Base-by-base conservation (phyloP, 2,113 vertebrate genomes). In the Crotalus viridis region DNA sequence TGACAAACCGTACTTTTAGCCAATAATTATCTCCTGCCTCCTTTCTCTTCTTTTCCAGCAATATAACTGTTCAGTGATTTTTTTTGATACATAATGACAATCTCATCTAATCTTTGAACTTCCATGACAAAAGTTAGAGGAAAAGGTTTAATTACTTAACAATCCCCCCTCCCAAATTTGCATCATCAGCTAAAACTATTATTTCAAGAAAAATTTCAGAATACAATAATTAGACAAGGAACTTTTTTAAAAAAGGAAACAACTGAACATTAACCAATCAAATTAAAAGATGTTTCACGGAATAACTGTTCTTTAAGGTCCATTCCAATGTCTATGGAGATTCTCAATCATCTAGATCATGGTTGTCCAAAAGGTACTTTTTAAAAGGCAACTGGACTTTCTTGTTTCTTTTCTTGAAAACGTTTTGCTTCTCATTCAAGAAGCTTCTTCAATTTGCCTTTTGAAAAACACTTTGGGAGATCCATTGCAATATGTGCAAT, bases 71-170 rank as follows among this genome's bases (percentile, higher is more conserved):
- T 92, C 46, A 39, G 19, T 51, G 21, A 10, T 85, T 89, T 54
- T 57, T 89, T 55, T 48, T 12, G 24, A 52, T 48, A 55, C 54
- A 89, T 89, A 92, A 81, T 89, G 64, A 69, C 12, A 89, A 69
- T 85, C 10, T 85, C 69, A 92, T 89, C 54, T 91, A 28, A 59
- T 17, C 39, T 89, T 48, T 92, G 69, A 89, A 92, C 85, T 55
- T 59, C 69, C 28, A 52, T 88, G 86, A 69, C 55, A 89, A 85
- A 59, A 39, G 55, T 89, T 85, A 93, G 69, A 85, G 17, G 85
- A 85, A 85, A 85, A 59, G 59, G 54, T 33, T 92, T 54, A 85
- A 85, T 92, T 92, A 89, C 56, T 92, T 89, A 85, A 59, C 56
- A 55, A 28, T 1, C 48, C 48, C 48, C 48, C 48, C 8, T 51